Evolutionary conservation across 1,140 invertebrate species (phyloP), one percentile per base, ranked within the genome.

Genomic region (Pachypsylla venusta): DNA sequence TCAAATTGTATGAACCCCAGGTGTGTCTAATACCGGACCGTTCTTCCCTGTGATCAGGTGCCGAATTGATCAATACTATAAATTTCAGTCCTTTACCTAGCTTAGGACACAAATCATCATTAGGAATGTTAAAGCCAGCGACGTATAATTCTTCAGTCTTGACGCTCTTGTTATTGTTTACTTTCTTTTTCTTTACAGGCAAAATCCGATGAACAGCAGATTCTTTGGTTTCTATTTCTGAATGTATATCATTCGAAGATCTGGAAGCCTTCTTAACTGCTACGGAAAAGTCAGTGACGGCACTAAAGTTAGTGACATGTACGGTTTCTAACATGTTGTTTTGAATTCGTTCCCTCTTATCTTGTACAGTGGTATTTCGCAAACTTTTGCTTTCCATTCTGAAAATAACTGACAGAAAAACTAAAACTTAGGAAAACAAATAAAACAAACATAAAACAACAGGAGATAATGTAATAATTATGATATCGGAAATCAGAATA

Each of bases 11-110:
- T 67, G 87, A 84, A 14, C 87, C 89, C 89, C 89, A 93, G 0
- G 88, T 93, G 65, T 85, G 80, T 27, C 89, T 73, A 53, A 92
- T 87, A 3, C 87, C 85, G 65, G 81, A 80, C 42, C 89, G 75
- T 2, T 85, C 81, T 19, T 78, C 77, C 12, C 77, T 71, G 68
- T 92, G 87, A 3, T 74, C 75, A 7, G 84, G 85, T 2, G 88
- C 85, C 2, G 88, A 89, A 62, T 85, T 88, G 22, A 93, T 81
- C 2, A 87, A 67, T 53, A 91, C 79, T 16, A 89, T 66, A 20
- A 91, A 68, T 60, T 77, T 75, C 62, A 84, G 74, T 25, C 76
- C 71, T 20, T 73, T 72, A 3, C 85, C 85, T 26, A 79, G 70
- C 57, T 80, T 71, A 0, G 81, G 81, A 70, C 86, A 87, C 25